Base-by-base conservation (phyloP, 2,888 invertebrate species). In the Perizoma flavofasciatum region DNA sequence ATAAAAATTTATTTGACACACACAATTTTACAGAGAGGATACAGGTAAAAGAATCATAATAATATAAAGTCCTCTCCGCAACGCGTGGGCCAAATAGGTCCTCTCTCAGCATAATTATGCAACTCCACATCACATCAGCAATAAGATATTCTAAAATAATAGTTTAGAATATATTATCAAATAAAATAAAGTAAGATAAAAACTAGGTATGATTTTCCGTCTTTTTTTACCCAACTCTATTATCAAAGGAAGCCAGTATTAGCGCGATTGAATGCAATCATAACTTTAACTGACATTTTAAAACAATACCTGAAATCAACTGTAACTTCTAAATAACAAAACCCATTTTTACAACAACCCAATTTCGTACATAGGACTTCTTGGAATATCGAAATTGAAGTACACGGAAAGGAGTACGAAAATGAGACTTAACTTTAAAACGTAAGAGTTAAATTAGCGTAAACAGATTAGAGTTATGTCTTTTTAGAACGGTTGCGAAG, bases 401-500 rank as follows among this genome's bases (percentile, higher is more conserved):
- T 7, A 7, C 8, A 5, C n/a, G 11, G 35, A 8, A 34, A 0
- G n/a, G 1, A 5, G 1, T 35, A 5, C 11, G 5, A 53, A 53
- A 49, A 40, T 53, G 45, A 22, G 7, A 40, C 10, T 49, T 60
- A 52, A 6, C 0, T 4, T 2, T 1, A 8, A 8, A 7, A 6
- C 4, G 0, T 61, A 46, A 66, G 61, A 44, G 52, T 53, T 8
- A 4, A 5, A 63, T 61, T 70, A 0, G 32, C 5, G 46, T 66
- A 37, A 5, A 5, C 9, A 0, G 5, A 5, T 4, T 32, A 7
- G 6, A 50, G 53, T 68, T 69, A 63, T 5, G 69, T 43, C 65
- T 22, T 75, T 79, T 59, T 59, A 33, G 7, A 35, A 40, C 9
- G 53, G 9, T 35, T 45, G 10, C 54, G 48, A 59, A 57, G 68